Evolutionary conservation across 1,140 invertebrate species (phyloP), one percentile per base, ranked within the genome.

Genomic region (Drosophila murphyi): DNA sequence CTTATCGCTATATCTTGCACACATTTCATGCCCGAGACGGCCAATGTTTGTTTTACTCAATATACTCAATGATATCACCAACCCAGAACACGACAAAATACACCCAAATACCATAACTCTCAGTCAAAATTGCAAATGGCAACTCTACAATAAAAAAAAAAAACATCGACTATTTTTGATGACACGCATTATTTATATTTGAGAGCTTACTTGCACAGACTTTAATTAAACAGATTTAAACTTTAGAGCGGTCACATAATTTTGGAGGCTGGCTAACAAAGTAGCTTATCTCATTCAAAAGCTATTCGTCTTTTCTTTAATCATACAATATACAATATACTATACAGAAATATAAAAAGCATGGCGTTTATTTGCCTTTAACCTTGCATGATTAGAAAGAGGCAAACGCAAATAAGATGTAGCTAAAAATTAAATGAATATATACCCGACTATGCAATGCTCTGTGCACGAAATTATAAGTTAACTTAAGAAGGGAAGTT

Each of bases 231-330:
- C 52, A 45, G 57, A 64, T 71, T 80, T 48, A 55, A 61, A 62
- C 56, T 50, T 41, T 32, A 20, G 57, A 43, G 39, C 35, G 28
- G 56, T 51, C 39, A 29, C 60, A 54, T 71, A 35, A 41, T 65
- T 60, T 57, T 47, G 3, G 10, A 43, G 59, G 63, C 65, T 56
- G 57, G 43, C 64, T 5, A 35, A 41, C 3, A 60, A 55, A 71
- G 39, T 39, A 6, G 51, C 68, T 86, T 86, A 88, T 86, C 82
- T 86, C 82, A 86, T 77, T 64, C 59, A 51, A 52, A 5, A 88
- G 73, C 56, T 39, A 86, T 86, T 78, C 79, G 71, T 73, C 69
- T 52, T 60, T 78, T 86, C 50, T 75, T 86, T 72, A 78, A 86
- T 86, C 74, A 70, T 64, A 67, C 12, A 65, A 71, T 63, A 78